These are phyloP conservation scores for Amphibalanus amphitrite DNA, from an alignment of 1,140 invertebrate genomes.

Conservation along the genomic window DNA sequence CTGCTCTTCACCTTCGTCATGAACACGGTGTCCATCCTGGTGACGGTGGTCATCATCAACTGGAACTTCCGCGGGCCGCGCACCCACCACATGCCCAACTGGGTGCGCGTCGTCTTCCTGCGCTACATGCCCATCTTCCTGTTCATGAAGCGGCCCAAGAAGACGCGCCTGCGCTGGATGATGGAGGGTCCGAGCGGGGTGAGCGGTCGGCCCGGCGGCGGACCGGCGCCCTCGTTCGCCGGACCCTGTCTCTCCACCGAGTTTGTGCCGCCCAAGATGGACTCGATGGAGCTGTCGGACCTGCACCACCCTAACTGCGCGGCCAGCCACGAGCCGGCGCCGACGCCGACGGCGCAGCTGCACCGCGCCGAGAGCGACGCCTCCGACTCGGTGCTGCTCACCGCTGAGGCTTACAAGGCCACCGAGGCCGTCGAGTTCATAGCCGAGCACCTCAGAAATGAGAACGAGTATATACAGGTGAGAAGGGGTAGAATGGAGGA, in stretches of 20 bases:
- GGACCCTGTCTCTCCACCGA: conserved; percentile 25
- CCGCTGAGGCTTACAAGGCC: conserved; percentile 71
- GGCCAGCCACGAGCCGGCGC: conserved; percentile 52
- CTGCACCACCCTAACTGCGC: conserved; percentile 90
- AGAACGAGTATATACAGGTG: conserved; percentile 93
- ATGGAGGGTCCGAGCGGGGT: conserved; percentile 64
- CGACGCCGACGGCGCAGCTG: conserved; percentile 29
- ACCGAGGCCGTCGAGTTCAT: conserved; percentile 96
- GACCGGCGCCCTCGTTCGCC: not conserved
- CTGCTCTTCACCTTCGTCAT: conserved; percentile 98
- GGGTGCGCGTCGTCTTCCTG: conserved; percentile 82
- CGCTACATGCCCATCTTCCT: conserved; percentile 46
- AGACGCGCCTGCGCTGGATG: conserved; percentile 85
- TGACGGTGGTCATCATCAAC: conserved; percentile 98
- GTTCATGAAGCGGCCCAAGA: conserved; percentile 78
- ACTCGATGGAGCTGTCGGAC: conserved; percentile 74
- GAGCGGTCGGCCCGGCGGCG: not conserved
- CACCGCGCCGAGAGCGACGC: conserved; percentile 70
- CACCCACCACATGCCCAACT: conserved; percentile 76
- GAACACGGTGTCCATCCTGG: conserved; percentile 97
- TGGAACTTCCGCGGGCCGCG: conserved; percentile 90
- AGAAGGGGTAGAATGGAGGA: too few relatives aligned
- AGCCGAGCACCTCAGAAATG: conserved; percentile 89
- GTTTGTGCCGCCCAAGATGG: conserved; percentile 33
- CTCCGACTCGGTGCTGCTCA: conserved; percentile 70